Percentiles rank a stretch among this genome's conserved stretches.
Evolutionary conservation across 2,797 vertebrate species (phyloP).

Genomic region (Eutrigla gurnardus): DNA sequence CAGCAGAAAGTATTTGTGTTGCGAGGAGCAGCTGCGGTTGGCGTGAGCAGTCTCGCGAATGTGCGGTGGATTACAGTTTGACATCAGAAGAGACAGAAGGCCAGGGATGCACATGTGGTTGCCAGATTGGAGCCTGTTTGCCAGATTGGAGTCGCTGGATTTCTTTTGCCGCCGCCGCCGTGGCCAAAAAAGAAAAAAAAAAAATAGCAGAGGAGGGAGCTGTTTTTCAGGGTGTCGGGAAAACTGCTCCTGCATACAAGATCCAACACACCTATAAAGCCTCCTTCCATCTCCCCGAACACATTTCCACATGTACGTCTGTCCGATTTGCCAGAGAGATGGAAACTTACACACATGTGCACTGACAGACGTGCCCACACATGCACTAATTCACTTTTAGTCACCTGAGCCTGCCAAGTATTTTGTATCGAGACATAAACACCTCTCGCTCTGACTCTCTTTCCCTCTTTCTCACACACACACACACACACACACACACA

Average conservation of each 20-base stretch:
- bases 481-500: constrained; percentile 42
- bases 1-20: constrained; percentile 48
- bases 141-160: constrained; percentile 70
- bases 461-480: constrained; percentile 24
- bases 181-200: constrained; percentile 38
- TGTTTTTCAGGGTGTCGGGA: constrained; percentile 63
- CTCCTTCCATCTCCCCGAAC: constrained; percentile 54
- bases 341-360: constrained; percentile 61
- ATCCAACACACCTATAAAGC: constrained; percentile 13
- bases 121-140: constrained; percentile 72
- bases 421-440: constrained; percentile 73
- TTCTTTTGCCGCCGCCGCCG: constrained; percentile 49
- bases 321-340: constrained; percentile 46
- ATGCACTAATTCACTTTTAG: constrained; percentile 68
- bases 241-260: constrained; percentile 58
- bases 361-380: constrained; percentile 64
- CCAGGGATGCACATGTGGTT: constrained; percentile 71
- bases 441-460: constrained; percentile 40
- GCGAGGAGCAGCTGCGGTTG: constrained; percentile 57
- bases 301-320: constrained; percentile 67
- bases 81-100: constrained; percentile 61
- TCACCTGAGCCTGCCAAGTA: constrained; percentile 68
- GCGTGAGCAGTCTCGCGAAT: constrained; percentile 41
- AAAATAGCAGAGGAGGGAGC: constrained; percentile 54
- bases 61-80: constrained; percentile 54